Evolutionary conservation across 1,140 invertebrate species (phyloP), one percentile per base, ranked within the genome.

Genomic region (Artemia franciscana): DNA sequence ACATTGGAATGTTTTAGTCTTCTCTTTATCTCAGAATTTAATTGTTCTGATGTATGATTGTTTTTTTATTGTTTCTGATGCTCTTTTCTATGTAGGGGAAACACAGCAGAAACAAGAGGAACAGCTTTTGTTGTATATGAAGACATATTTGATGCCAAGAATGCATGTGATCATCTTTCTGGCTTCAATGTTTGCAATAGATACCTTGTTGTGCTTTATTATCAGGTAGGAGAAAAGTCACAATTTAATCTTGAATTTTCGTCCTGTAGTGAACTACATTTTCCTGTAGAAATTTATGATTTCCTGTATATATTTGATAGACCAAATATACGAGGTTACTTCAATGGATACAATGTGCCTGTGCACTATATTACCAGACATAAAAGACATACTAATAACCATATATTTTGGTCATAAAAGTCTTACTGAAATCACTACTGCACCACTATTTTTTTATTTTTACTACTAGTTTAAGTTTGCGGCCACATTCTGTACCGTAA

Each of bases 71-170:
- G n/a, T n/a, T n/a, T n/a, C n/a, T n/a, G 76, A 80, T 57, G 76
- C 71, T 56, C 7, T 59, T 68, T 66, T 62, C 65, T 60, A 78
- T 80, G 64, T 72, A 94, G 91, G 26, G 95, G 95, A 2, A 98
- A 96, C 68, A 98, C 94, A 24, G 85, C 91, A 24, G 94, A 98
- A 76, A 96, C 93, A 0, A 83, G 90, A 76, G 95, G 95, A 57
- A 98, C 94, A 60, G 95, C 95, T 21, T 98, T 98, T 81, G 92
- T 99, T 59, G 91, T 98, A 1, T 99, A 97, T 76, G 95, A 98
- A 78, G 96, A 98, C 72, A 98, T 98, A 68, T 99, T 97, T 79
- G 96, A 98, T 81, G 95, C 94, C 0, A 98, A 97, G 76, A 98
- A 98, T 79, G 95, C 95, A 7, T 98, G 95, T 76, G 95, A 99